These are phyloP conservation scores for Pheosia gnoma DNA, from an alignment of 2,888 invertebrate species.

Conservation along the genomic window DNA sequence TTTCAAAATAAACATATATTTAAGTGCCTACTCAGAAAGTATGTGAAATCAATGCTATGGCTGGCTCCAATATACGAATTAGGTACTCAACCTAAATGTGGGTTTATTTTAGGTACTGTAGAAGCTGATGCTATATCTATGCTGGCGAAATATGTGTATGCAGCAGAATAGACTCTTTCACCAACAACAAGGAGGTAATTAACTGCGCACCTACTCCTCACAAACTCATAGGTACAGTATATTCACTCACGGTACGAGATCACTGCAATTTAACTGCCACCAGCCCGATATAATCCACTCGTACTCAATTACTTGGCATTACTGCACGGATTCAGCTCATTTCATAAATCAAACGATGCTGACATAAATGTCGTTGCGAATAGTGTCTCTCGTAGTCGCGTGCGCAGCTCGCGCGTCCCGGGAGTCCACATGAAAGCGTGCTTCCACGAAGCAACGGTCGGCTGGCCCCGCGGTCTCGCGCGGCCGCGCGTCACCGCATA, in stretches of 20 bases:
- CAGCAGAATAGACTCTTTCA: too few species aligned
- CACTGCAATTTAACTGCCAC: neutral
- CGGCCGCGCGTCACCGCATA: constrained; percentile 44
- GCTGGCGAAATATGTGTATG: too few species aligned
- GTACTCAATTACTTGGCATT: neutral
- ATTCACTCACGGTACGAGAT: neutral
- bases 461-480: constrained; percentile 42
- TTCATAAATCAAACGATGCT: constrained; percentile 11
- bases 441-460: constrained; percentile 54
- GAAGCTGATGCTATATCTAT: too few species aligned
- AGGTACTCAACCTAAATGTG: too few species aligned
- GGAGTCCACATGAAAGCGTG: constrained; percentile 53
- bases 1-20: too few species aligned
- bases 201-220: constrained; percentile 15
- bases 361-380: constrained; percentile 9
- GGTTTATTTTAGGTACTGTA: too few species aligned
- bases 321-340: constrained; percentile 1
- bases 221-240: constrained; percentile 11
- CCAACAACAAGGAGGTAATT: too few species aligned
- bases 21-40: too few species aligned
- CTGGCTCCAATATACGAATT: too few species aligned
- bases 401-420: constrained; percentile 1
- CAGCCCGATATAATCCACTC: neutral
- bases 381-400: neutral
- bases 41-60: too few species aligned